Evolutionary conservation across 2,888 invertebrate species (phyloP).

Genomic region (Acleris emargana): DNA sequence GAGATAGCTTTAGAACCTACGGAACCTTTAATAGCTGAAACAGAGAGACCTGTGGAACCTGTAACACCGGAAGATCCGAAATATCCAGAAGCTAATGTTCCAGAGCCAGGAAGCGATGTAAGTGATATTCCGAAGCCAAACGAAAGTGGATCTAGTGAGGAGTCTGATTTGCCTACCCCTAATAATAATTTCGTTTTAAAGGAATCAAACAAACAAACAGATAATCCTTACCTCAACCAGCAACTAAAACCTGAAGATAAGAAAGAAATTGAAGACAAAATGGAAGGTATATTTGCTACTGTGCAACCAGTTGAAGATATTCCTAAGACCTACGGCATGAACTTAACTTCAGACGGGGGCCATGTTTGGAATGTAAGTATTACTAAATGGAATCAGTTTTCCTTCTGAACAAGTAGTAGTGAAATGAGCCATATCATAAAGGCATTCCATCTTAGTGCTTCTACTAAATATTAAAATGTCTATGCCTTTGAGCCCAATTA

Average conservation of each 20-base stretch:
- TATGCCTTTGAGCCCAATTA: too few species aligned
- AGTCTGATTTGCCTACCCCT: neutral
- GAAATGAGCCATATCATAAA: too few species aligned
- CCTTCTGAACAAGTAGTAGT: too few species aligned
- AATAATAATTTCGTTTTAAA: neutral
- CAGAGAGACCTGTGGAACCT: too few species aligned
- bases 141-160: neutral
- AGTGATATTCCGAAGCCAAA: neutral
- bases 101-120: constrained; percentile 11
- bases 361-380: constrained; percentile 53
- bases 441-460: too few species aligned
- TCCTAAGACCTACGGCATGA: constrained; percentile 47
- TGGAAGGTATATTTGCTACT: constrained; percentile 15
- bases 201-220: constrained; percentile 6
- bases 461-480: too few species aligned
- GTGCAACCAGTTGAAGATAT: constrained; percentile 21
- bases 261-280: constrained; percentile 17
- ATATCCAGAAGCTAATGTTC: constrained; percentile 1
- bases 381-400: neutral
- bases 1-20: neutral
- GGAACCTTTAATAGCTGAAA: neutral
- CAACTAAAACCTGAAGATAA: constrained; percentile 14
- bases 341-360: constrained; percentile 42
- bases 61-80: neutral
- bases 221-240: constrained; percentile 11